Evolutionary conservation across 2,113 vertebrate species (phyloP), one percentile per base, ranked within the genome.

Genomic region (Brachyhypopomus gauderio): DNA sequence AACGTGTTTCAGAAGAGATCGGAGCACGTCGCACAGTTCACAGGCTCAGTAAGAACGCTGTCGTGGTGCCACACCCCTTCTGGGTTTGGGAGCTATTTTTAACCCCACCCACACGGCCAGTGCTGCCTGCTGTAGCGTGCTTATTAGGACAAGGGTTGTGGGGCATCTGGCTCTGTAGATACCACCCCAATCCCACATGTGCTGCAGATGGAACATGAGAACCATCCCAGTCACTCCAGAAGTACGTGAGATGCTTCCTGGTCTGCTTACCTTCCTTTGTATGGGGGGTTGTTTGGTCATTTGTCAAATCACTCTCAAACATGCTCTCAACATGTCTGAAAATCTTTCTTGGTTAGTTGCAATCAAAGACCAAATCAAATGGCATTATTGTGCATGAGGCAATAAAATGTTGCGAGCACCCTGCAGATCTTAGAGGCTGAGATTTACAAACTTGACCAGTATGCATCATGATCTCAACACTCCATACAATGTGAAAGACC

Each of bases 31-130:
- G 20, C 52, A 38, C 14, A 27, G 64, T 48, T 59, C 77, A 38
- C n/a, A n/a, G 58, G 52, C 66, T 70, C 12, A 34, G 41, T 34
- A 20, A 23, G 60, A 75, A 81, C 20, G 11, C 19, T 63, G 71
- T 45, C 27, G 62, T 23, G 4, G 38, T 14, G 59, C 72, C 72
- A 58, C 79, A 81, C 79, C 79, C 72, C 72, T 48, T 60, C 73
- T 30, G 23, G 1, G 36, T 79, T 41, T 58, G 77, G n/a, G 63
- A 11, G 59, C 38, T 80, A 75, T 77, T 75, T 76, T 66, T 72
- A 83, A 72, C 64, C 72, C 52, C 70, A 78, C 77, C 41, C 66
- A 73, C 75, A 83, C 59, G 69, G 63, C 27, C 83, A 45, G 71
- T 5, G n/a, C 20, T 7, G 23, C 62, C 20, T 9, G 60, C 72